A percentile compares a stretch with the other conserved stretches of the same genome.
Evolutionary conservation across 2,797 vertebrate species (phyloP).

Genomic region (Tapirus indicus): DNA sequence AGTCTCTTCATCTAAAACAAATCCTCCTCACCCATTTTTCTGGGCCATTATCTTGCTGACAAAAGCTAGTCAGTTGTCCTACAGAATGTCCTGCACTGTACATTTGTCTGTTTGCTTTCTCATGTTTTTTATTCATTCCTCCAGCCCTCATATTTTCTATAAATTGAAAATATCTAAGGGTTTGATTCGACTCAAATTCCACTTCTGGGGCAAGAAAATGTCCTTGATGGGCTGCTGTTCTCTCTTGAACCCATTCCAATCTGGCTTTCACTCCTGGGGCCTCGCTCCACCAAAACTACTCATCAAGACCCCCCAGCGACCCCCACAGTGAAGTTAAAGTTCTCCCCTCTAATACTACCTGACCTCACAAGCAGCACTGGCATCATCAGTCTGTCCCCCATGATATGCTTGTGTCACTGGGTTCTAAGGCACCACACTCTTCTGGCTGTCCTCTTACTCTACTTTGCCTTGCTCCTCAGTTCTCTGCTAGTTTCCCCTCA

Average conservation of each 20-base stretch:
- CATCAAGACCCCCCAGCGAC: neutral
- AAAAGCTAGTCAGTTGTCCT: neutral
- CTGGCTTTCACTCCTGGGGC: neutral
- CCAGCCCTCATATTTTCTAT: neutral
- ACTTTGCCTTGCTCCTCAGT: neutral
- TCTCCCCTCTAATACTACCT: neutral
- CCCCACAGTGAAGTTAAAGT: neutral
- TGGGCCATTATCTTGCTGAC: neutral
- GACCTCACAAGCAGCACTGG: neutral
- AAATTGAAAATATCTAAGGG: neutral
- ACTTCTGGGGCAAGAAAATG: neutral
- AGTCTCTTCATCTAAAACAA: neutral
- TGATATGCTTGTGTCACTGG: neutral
- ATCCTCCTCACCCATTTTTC: neutral
- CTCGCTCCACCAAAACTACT: neutral
- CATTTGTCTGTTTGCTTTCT: neutral
- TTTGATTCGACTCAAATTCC: neutral
- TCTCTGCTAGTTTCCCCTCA: neutral
- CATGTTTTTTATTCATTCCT: neutral
- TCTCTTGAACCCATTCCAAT: neutral
- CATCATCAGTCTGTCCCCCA: neutral
- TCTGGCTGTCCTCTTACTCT: neutral
- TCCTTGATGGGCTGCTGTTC: neutral
- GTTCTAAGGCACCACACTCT: neutral
- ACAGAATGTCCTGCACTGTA: neutral